A percentile compares a stretch with the other conserved stretches of the same genome.
These are phyloP conservation scores for Nomada flava DNA, from an alignment of 2,888 invertebrate species.

Conservation along the genomic window DNA sequence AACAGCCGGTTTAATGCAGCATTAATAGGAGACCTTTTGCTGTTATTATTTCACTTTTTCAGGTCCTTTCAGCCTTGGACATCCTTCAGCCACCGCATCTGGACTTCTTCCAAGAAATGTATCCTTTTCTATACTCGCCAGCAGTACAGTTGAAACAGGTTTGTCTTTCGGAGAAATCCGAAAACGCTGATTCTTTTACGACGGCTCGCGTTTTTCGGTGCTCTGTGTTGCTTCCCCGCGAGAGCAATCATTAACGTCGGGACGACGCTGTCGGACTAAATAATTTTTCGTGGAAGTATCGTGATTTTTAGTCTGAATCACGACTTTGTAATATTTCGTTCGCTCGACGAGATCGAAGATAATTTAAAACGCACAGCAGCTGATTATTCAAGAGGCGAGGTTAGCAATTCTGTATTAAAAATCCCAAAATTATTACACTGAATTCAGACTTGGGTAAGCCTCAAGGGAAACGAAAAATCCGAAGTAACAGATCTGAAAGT, in stretches of 20 bases:
- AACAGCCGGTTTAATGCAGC: no score
- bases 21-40: no score
- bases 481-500: not conserved
- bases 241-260: not conserved
- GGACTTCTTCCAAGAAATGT: slow-evolving; percentile 99
- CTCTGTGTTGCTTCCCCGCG: not conserved
- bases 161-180: slow-evolving; percentile 29
- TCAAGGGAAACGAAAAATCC: not conserved
- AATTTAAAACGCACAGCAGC: no score
- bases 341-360: no score
- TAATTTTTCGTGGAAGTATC: slow-evolving; percentile 2
- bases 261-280: not conserved
- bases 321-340: not conserved
- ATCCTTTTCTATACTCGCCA: slow-evolving; percentile 88
- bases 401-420: no score
- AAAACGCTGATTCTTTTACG: slow-evolving; percentile 38
- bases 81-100: slow-evolving; percentile 99
- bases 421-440: no score
- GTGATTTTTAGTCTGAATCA: not conserved
- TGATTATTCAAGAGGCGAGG: no score
- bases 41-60: slow-evolving; percentile 81
- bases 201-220: slow-evolving; percentile 9
- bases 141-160: not conserved
- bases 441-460: not conserved
- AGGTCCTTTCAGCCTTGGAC: slow-evolving; percentile 99